Percentiles rank a stretch among this genome's conserved stretches.
These are phyloP conservation scores for Bubo bubo DNA, from an alignment of 2,113 vertebrate species.

Conservation along the genomic window DNA sequence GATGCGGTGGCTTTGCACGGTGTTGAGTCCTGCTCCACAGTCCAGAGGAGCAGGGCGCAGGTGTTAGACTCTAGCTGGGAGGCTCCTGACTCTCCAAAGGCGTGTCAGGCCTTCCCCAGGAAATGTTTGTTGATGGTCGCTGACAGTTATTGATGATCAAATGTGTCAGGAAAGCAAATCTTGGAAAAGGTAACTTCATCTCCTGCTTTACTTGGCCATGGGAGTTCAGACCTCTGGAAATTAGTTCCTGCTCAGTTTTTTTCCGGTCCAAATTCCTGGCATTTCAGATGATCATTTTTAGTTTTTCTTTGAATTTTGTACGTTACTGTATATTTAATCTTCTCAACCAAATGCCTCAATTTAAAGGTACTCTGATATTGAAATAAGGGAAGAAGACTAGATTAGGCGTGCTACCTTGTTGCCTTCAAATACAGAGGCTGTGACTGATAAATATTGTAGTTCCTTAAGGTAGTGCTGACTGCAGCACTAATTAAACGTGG, in stretches of 20 bases:
- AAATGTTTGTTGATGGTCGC: background rate
- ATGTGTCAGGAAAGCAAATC: background rate
- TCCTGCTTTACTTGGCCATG: background rate
- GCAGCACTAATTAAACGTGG: conserved; percentile 32
- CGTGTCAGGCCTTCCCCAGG: background rate
- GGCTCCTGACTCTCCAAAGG: background rate
- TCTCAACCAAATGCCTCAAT: background rate
- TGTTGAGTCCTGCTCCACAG: no score
- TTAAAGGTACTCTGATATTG: background rate
- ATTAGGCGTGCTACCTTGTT: background rate
- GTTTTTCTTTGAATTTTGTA: background rate
- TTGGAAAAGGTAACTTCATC: background rate
- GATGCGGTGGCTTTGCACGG: background rate
- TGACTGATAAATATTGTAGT: conserved; percentile 13
- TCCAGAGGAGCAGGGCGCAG: background rate
- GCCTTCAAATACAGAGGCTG: background rate
- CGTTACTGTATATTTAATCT: background rate
- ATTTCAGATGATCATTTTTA: background rate
- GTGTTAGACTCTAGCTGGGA: background rate
- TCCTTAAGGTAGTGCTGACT: conserved; percentile 48
- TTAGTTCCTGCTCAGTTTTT: background rate
- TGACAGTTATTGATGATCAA: background rate
- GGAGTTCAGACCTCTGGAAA: background rate
- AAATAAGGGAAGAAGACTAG: background rate
- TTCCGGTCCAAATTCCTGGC: background rate